Evolutionary conservation across 92 coral and sea anemone genomes (phyloP), one percentile per base, ranked within the genome.

Genomic region (Porites rus): DNA sequence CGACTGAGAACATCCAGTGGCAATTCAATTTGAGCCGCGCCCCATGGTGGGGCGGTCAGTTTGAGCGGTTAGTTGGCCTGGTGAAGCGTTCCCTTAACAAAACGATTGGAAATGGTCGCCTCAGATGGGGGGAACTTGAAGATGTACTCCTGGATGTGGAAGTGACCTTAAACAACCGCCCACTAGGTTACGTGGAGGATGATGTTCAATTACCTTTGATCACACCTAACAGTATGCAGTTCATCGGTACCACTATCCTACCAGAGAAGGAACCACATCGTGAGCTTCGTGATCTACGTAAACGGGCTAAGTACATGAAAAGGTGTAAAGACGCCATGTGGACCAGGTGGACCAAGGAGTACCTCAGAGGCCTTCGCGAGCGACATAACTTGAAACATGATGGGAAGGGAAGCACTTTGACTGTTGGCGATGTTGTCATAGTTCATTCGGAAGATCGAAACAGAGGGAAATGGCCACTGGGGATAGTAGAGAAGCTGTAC

Each of bases 1-100:
- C 75, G 13, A 70, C 43, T 70, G 50, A 70, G 25, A 70, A 70
- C 53, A 46, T 72, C 7, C 31, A 72, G 22, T 72, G 54, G 76
- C 76, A 24, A 24, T 24, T 24, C 25, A 24, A 24, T 24, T 24
- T 24, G 25, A 24, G 25, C 25, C 25, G 25, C 25, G 25, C 25
- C 25, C 25, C 25, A 24, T 24, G 25, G 25, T 24, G 25, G 25
- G 25, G 25, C 25, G 76, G 76, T 8, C 76, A 72, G 56, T 72
- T 72, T 19, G 76, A 72, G 76, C 59, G 0, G 14, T 11, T 72
- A 56, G 76, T 72, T 72, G 59, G 76, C 3, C 16, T 72, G 18
- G 54, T 72, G 59, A 72, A 72, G 53, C 6, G 19, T 0, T 24
- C 25, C 25, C 25, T 24, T 24, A 24, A 24, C 25, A 24, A 24